These are phyloP conservation scores for Naja naja DNA, from an alignment of 2,113 vertebrate species.

Conservation along the genomic window DNA sequence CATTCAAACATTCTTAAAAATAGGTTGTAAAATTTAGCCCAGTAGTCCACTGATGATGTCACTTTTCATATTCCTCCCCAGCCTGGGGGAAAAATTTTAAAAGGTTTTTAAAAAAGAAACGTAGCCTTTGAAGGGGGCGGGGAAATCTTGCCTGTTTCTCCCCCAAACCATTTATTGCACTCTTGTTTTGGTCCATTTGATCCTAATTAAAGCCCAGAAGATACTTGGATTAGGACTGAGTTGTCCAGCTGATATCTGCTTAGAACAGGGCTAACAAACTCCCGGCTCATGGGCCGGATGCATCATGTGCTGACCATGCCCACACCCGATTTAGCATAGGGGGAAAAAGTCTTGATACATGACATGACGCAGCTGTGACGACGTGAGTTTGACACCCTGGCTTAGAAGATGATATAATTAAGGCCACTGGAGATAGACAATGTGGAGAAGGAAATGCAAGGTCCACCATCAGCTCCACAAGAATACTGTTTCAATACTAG, in stretches of 20 bases:
- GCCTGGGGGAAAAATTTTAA: neutral
- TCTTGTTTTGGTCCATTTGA: neutral
- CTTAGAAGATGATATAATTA: neutral
- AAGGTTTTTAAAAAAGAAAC: neutral
- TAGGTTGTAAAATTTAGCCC: neutral
- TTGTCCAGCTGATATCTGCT: neutral
- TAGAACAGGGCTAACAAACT: no score
- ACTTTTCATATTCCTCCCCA: neutral
- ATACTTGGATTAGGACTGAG: neutral
- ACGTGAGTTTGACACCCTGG: no score
- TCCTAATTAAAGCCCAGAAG: neutral
- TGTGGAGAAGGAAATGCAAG: neutral
- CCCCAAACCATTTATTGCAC: neutral
- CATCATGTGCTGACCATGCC: no score
- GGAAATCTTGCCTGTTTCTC: neutral
- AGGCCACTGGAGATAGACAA: neutral
- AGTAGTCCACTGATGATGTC: neutral
- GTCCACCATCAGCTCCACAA: neutral
- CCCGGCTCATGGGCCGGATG: no score
- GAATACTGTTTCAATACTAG: neutral
- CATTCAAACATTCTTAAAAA: neutral
- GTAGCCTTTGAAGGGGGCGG: neutral
- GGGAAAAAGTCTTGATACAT: no score
- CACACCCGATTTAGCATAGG: no score
- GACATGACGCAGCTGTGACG: no score